A percentile compares a stretch with the other conserved stretches of the same genome.
Conservation (phyloP, 2,888 invertebrate species). For the Eugnorisma glareosa region DNA sequence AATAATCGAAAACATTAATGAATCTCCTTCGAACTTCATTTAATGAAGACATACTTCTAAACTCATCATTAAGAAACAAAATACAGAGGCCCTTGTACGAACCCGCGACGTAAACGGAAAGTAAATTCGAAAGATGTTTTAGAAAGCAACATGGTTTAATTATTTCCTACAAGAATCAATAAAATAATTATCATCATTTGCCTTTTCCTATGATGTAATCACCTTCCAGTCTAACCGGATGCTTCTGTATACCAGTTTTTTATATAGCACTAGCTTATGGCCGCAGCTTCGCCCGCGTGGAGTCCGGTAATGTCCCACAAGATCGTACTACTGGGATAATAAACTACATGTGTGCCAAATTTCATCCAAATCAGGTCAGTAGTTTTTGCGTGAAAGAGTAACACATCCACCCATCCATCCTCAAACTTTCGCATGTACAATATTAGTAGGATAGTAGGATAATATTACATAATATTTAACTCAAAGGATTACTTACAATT, state of each 20-base stretch:
- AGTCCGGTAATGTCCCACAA: too few relatives aligned
- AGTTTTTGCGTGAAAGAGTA: too few relatives aligned
- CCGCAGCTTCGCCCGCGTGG: too few relatives aligned
- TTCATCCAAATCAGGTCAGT: too few relatives aligned
- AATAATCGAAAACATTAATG: constrained; percentile 14
- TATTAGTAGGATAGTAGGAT: too few relatives aligned
- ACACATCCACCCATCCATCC: too few relatives aligned
- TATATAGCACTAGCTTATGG: too few relatives aligned
- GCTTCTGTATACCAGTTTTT: not conserved
- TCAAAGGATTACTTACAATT: not conserved
- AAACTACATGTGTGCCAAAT: too few relatives aligned
- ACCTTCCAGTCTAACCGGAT: not conserved
- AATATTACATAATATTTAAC: too few relatives aligned
- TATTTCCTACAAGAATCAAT: not conserved
- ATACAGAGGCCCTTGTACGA: not conserved
- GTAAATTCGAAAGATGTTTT: not conserved
- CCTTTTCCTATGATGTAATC: not conserved
- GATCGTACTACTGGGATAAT: too few relatives aligned
- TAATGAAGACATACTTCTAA: constrained; percentile 28
- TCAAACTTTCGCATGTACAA: too few relatives aligned
- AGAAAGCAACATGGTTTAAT: not conserved
- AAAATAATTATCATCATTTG: not conserved
- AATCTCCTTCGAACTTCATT: constrained; percentile 24
- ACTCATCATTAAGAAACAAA: constrained; percentile 18
- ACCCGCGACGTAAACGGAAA: not conserved